A percentile compares a stretch with the other conserved stretches of the same genome.
Evolutionary conservation across 2,888 invertebrate genomes (phyloP).

Genomic region (Orthosia gracilis): DNA sequence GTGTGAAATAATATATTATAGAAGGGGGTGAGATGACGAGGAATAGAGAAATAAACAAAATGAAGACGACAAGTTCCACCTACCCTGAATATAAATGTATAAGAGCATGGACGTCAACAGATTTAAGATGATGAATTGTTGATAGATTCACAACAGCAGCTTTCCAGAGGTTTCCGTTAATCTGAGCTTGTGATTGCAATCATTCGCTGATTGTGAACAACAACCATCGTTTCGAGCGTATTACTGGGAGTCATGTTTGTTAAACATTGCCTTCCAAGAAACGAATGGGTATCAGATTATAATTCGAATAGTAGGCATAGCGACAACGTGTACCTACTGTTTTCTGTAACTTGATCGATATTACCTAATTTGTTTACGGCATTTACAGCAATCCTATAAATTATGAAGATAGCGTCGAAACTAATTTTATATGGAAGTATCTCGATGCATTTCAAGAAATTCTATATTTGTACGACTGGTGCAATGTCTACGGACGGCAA

Average conservation of each 20-base stretch:
- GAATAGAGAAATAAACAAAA: neutral
- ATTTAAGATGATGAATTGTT: neutral
- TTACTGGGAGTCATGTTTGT: conserved; percentile 72
- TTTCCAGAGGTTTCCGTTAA: neutral
- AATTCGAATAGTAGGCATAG: conserved; percentile 23
- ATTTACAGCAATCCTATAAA: neutral
- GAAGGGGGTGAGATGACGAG: neutral
- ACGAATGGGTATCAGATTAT: conserved; percentile 67
- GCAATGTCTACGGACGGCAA: conserved; percentile 38
- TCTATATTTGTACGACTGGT: conserved; percentile 18
- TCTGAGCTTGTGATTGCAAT: conserved; percentile 20
- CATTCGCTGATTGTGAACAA: conserved; percentile 14
- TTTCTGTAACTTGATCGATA: conserved; percentile 45
- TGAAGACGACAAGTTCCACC: neutral
- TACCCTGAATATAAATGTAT: neutral
- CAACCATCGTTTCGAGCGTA: conserved; percentile 5
- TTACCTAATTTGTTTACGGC: neutral
- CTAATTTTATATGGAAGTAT: neutral
- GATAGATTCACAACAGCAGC: neutral
- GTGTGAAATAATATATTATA: neutral
- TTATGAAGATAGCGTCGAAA: neutral
- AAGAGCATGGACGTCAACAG: neutral
- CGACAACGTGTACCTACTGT: conserved; percentile 16
- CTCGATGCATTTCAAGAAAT: conserved; percentile 16
- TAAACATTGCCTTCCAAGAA: conserved; percentile 81